Evolutionary conservation across 2,888 invertebrate species (phyloP), one percentile per base, ranked within the genome.

Genomic region (Cryptocheilus praepositus): DNA sequence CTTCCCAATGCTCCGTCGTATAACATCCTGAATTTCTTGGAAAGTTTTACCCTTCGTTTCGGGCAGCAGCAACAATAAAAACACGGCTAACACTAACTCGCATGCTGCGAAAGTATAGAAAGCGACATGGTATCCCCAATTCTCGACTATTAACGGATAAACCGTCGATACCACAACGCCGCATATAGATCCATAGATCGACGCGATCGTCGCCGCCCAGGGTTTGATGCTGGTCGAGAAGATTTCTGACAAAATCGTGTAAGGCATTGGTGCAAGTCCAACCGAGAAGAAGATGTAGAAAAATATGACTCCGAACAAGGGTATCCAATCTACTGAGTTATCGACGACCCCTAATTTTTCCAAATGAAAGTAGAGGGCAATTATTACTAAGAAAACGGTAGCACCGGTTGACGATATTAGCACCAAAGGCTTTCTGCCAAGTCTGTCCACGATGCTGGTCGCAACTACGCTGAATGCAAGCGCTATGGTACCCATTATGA

Each of bases 21-120:
- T 13, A 0, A 28, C 36, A 0, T 62, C n/a, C 22, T 81, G 80
- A 46, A 81, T 81, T 0, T 73, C 63, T 5, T 15, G 7, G 16
- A 81, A 72, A 3, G 79, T 60, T n/a, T 69, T 71, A 0, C 18
- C 58, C n/a, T 70, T 70, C 2, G 81, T 81, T 60, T 81, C 81
- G 7, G 78, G 80, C 49, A 81, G 25, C 2, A 11, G 7, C 0
- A 76, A 16, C 4, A 54, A 63, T 13, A 59, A 53, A 2, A 54
- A 5, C n/a, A 68, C n/a, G 0, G 61, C 43, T 5, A 65, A 4
- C 1, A 46, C 0, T 4, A 70, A 5, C 1, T 71, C 71, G 15
- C 49, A 3, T 0, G 5, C 0, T 11, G 60, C 75, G 19, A 79
- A 74, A 0, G 0, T 2, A 16, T 72, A 74, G 51, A 80, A 80